Percentiles rank a stretch among this genome's conserved stretches.
phyloP scores from a whole-genome alignment of 64 coral and sea anemone species.

The Actinia equina region DNA sequence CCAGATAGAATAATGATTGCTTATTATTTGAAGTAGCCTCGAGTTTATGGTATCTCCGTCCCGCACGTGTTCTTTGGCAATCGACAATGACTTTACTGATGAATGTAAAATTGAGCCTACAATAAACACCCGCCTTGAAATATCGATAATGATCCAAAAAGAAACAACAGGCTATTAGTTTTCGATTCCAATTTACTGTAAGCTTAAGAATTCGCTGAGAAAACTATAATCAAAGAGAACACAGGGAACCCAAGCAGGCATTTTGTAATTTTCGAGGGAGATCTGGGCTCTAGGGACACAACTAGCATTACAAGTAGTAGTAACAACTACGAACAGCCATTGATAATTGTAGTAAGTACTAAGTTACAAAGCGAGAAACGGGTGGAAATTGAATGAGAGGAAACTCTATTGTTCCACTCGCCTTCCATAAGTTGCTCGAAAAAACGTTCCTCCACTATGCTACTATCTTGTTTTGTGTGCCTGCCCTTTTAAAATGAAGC shows the following conservation, averaged over 20 bases:
- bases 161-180: conserved; percentile 9
- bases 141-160: neutral
- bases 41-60: conserved; percentile 7
- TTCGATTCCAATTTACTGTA: neutral
- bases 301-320: conserved; percentile 8
- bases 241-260: conserved; percentile 9
- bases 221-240: neutral
- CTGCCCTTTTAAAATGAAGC: neutral
- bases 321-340: conserved; percentile 1
- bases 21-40: conserved; percentile 3
- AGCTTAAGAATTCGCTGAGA: conserved; percentile 4
- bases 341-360: neutral
- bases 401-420: conserved; percentile 15
- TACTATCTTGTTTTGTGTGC: neutral
- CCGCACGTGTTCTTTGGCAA: neutral
- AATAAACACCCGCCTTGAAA: neutral
- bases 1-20: conserved; percentile 11
- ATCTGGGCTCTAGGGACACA: conserved; percentile 1
- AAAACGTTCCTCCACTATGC: neutral
- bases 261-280: conserved; percentile 1
- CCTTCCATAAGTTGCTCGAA: conserved; percentile 1
- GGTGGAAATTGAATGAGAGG: neutral
- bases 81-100: neutral
- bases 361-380: neutral
- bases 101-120: conserved; percentile 3